Evolutionary conservation across 2,797 vertebrate genomes (phyloP).

Genomic region (Cephalopachus bancanus): DNA sequence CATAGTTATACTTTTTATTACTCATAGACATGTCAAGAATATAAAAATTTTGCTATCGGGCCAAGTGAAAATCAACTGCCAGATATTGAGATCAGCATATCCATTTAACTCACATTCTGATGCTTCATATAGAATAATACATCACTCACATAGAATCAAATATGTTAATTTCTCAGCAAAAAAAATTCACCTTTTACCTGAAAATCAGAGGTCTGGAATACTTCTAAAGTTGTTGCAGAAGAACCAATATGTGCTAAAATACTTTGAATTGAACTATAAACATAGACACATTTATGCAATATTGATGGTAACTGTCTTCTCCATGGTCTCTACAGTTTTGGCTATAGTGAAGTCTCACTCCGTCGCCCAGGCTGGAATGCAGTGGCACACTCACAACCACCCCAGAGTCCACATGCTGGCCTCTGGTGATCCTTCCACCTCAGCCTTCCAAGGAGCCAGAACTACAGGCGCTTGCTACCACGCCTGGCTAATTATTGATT

Average conservation of each 20-base stretch:
- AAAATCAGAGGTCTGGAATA: neutral
- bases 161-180: neutral
- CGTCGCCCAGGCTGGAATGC: too few relatives aligned
- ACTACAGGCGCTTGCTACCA: too few relatives aligned
- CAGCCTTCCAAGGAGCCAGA: too few relatives aligned
- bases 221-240: neutral
- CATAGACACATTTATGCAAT: neutral
- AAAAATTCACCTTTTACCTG: neutral
- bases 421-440: too few relatives aligned
- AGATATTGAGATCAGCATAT: neutral
- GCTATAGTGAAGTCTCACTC: neutral
- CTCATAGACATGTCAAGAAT: neutral
- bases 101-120: neutral
- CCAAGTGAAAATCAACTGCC: neutral
- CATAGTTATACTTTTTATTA: neutral
- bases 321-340: neutral
- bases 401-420: too few relatives aligned
- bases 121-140: neutral
- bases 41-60: neutral
- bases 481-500: too few relatives aligned
- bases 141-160: neutral
- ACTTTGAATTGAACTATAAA: neutral
- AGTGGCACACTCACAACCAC: too few relatives aligned
- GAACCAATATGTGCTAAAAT: too few relatives aligned
- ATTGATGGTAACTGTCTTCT: neutral